Evolutionary conservation across 2,888 invertebrate genomes (phyloP), one percentile per base, ranked within the genome.

Genomic region (Diarsia dahlii): DNA sequence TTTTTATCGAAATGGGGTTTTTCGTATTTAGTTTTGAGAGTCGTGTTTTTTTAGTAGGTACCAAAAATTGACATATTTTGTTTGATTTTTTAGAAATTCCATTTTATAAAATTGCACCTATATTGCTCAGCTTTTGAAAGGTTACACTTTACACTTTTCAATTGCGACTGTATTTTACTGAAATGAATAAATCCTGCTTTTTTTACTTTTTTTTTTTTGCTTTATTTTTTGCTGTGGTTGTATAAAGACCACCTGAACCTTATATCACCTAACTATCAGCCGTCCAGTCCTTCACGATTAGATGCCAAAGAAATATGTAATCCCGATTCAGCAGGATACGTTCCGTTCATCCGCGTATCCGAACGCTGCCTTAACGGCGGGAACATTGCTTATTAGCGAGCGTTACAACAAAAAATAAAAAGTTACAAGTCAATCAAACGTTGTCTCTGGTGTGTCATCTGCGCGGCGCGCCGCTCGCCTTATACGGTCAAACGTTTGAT

Each of bases 361-460:
- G 71, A 83, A 69, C 76, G 63, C 72, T 92, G 85, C 82, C 71
- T 81, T 82, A 85, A 90, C 77, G 88, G 83, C 88, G 88, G 88
- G 88, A 88, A 88, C 85, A 87, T 79, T 76, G 88, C 88, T 88
- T 88, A 88, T 88, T 88, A 88, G 87, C 78, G 87, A 84, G 72
- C 76, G 82, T 88, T 82, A 84, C 73, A 81, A 82, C 84, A 88
- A 88, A 88, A 88, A 88, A 87, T 81, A 87, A 86, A 87, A 88
- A 82, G 92, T 93, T 86, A 95, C 94, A 91, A 95, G 95, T 95
- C 95, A 95, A 95, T 95, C 95, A 94, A 91, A 92, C 86, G 89
- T 89, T 83, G 90, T 86, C 84, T 74, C 74, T 82, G 82, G 80
- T 85, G 92, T 92, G 93, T 92, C 93, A 93, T 91, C 89, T 84